Conservation (phyloP, 35 echinoderm and acorn worm genomes). For the Heliocidaris erythrogramma region DNA sequence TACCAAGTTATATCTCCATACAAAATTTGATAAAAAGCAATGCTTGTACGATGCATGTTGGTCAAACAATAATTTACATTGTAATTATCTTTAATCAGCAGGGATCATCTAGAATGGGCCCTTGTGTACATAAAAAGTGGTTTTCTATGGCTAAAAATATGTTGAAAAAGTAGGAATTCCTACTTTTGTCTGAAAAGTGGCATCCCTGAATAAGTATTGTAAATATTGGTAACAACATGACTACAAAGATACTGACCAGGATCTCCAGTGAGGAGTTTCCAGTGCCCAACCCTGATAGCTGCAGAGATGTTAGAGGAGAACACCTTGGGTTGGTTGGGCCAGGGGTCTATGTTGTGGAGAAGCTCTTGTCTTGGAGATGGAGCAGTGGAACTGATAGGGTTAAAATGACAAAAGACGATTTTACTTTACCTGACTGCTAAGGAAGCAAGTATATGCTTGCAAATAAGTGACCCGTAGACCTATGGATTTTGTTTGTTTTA, state of each 20-base stretch:
- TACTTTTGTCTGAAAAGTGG: no score
- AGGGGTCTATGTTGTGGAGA: conserved; percentile 84
- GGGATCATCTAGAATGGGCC: no score
- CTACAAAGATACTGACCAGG: conserved; percentile 51
- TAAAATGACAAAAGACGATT: background rate
- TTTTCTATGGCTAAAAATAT: no score
- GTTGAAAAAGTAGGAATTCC: no score
- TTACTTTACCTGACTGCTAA: background rate
- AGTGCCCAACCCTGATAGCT: conserved; percentile 77
- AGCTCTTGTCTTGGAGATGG: conserved; percentile 70
- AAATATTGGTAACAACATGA: no score
- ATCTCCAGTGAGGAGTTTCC: conserved; percentile 80
- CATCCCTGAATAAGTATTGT: no score
- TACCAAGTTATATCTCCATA: no score
- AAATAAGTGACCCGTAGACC: background rate
- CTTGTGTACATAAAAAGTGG: no score
- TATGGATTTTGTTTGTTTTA: background rate
- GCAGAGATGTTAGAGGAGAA: conserved; percentile 69
- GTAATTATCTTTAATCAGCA: no score
- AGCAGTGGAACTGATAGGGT: conserved; percentile 45
- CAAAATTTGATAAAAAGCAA: no score
- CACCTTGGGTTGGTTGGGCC: background rate
- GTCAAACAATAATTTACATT: no score
- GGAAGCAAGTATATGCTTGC: background rate
- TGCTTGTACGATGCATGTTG: no score